Base-by-base conservation (phyloP, 2,797 vertebrate species). In the Hybognathus amarus region DNA sequence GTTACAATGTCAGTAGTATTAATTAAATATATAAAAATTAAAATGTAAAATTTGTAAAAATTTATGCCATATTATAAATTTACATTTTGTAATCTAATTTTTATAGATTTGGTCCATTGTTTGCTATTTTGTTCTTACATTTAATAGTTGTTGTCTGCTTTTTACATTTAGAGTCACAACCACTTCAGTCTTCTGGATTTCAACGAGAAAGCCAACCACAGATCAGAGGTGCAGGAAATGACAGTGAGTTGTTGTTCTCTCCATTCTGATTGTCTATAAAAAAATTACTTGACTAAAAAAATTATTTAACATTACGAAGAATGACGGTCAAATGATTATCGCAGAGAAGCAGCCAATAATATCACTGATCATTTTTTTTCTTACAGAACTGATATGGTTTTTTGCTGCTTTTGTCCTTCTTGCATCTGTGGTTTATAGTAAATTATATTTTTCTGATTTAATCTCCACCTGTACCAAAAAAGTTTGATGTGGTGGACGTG, bases 401-500 rank as follows among this genome's bases (percentile, higher is more conserved):
- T 2, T 5, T 50, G 17, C 11, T 2, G 4, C 40, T 42, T 0
- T 30, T 1, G 15, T 0, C 22, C 0, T 90, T 1, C 13, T 67
- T 0, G 40, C 33, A 1, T 5, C 77, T n/a, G 0, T 89, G 20
- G 0, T 85, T 0, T 0, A 90, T 40, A 20, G 80, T 3, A 83
- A 63, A n/a, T 8, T 13, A 70, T 52, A 22, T 42, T 83, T 47
- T 78, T n/a, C 71, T 85, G 38, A 0, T 2, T 40, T 11, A 18
- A 87, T n/a, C 89, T 76, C 80, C 36, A 12, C 71, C 74, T 80
- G 82, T 63, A 56, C 82, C 77, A 83, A 82, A 84, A 1, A 36
- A 18, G 33, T 83, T 89, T 17, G 89, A 82, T 59, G 87, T 77
- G 0, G 83, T 96, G 83, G 93, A 96, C n/a, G 88, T 94, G 1